Evolutionary conservation across 2,113 vertebrate species (phyloP).

Genomic region (Amphiprion percula): DNA sequence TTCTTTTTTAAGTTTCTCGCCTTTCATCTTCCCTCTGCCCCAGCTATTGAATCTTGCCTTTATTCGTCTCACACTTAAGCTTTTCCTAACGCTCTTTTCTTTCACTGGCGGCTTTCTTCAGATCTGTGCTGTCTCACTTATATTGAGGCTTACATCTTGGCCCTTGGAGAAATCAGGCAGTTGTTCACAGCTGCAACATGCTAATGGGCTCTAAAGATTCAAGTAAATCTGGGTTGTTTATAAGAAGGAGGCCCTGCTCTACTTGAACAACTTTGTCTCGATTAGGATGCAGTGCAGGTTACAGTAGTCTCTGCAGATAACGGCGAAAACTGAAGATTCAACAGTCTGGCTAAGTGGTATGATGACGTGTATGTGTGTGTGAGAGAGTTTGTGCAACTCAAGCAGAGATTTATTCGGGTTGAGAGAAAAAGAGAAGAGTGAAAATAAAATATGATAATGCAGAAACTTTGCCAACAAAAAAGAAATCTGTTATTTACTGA

Average conservation of each 20-base stretch:
- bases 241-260: conserved; percentile 8
- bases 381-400: no score
- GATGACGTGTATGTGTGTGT: background rate
- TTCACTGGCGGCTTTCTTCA: conserved; percentile 26
- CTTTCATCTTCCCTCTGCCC: conserved; percentile 48
- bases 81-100: conserved; percentile 21
- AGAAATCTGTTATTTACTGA: no score
- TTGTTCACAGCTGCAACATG: conserved; percentile 42
- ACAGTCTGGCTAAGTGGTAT: conserved; percentile 1
- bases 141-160: conserved; percentile 36
- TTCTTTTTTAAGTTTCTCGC: conserved; percentile 28
- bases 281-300: conserved; percentile 58
- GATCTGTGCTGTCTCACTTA: conserved; percentile 50
- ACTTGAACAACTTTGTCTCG: conserved; percentile 22
- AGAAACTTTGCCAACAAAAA: no score
- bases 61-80: conserved; percentile 44
- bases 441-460: no score
- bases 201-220: conserved; percentile 39
- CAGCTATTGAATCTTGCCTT: conserved; percentile 35
- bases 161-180: conserved; percentile 57
- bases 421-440: no score
- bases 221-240: conserved; percentile 32
- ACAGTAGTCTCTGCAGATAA: conserved; percentile 27
- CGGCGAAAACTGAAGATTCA: conserved; percentile 18
- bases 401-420: no score